Base-by-base conservation (phyloP, 1,140 invertebrate species). In the Drosophila parvula region DNA sequence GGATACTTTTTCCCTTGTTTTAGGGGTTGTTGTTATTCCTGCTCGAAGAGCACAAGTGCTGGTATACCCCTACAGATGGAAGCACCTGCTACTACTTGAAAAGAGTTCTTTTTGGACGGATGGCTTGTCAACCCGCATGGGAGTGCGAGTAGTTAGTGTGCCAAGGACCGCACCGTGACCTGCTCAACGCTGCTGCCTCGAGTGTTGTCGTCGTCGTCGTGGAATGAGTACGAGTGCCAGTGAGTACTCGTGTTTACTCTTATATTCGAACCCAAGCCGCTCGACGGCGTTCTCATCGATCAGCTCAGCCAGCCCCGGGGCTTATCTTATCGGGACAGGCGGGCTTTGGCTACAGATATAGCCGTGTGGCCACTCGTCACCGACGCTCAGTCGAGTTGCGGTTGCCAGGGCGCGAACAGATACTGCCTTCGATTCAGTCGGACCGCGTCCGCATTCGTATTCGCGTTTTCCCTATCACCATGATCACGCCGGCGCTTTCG, bases 241-340 rank as follows among this genome's bases (percentile, higher is more conserved):
- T 50, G 40, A 36, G 28, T 53, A 8, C 18, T 55, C 12, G 22
- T 34, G 45, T 41, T 40, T 76, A 55, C 60, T 77, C 73, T 77
- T 77, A 77, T 77, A 77, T 18, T 22, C 50, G 6, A 50, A 50
- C 28, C 30, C 47, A n/a, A 50, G 30, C 47, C 14, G 47, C 47
- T 50, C 28, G 5, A 40, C 48, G 5, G 36, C 48, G 16, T 28
- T 11, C 62, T 38, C 69, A 77, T 77, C 74, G 73, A 77, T 77
- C 75, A 78, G 53, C 45, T 43, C 14, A 38, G 27, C 43, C 65
- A 63, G 58, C 45, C 48, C 11, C 36, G 36, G 38, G n/a, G 74
- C 61, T 65, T 89, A 88, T 89, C 83, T 88, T 89, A 88, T 88
- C 83, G 60, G 65, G 30, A 18, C 53, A 45, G 28, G 16, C 44